Base-by-base conservation (phyloP, 2,113 vertebrate species). In the Eubucco bourcierii region DNA sequence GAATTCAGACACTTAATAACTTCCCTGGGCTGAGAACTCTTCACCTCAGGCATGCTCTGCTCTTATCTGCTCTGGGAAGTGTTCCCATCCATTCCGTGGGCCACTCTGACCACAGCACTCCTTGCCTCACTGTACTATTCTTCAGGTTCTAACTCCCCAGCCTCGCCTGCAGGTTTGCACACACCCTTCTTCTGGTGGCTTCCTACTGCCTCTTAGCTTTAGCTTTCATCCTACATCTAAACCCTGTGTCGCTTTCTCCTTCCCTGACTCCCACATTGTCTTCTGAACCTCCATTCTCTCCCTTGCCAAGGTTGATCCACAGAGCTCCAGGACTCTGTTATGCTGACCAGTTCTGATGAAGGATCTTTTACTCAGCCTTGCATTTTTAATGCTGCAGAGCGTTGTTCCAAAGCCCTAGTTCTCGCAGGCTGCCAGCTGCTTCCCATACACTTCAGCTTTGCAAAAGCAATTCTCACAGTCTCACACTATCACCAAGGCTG, bases 1-100 rank as follows among this genome's bases (percentile, higher is more conserved):
- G 92, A 93, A 94, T 90, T 76, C 83, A 63, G 88, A 31, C 74
- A 12, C 55, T 79, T 91, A 80, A 52, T 73, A 34, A 55, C 80
- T 77, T 93, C 86, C 80, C 92, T 29, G 70, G 83, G 73, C 88
- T 90, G 80, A 89, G 90, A 83, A 16, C 88, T 91, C 77, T 89
- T 78, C 58, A 9, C 84, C 88, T 53, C 1, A 0, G 72, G 61
- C 66, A 74, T 28, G 50, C 68, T 44, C 90, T 73, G 75, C 85
- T 73, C 78, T 93, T 83, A 72, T 77, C 88, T 88, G 6, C 63
- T 58, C 68, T 2, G 77, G 90, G 82, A 86, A 75, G 67, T 0
- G 55, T 34, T 80, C 80, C 68, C 14, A 1, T 10, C 64, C 76
- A 6, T 33, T 90, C 50, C 82, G 29, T 47, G 76, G 60, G 27